A percentile compares a stretch with the other conserved stretches of the same genome.
These are phyloP conservation scores for Battus philenor DNA, from an alignment of 1,140 invertebrate species.

Conservation along the genomic window DNA sequence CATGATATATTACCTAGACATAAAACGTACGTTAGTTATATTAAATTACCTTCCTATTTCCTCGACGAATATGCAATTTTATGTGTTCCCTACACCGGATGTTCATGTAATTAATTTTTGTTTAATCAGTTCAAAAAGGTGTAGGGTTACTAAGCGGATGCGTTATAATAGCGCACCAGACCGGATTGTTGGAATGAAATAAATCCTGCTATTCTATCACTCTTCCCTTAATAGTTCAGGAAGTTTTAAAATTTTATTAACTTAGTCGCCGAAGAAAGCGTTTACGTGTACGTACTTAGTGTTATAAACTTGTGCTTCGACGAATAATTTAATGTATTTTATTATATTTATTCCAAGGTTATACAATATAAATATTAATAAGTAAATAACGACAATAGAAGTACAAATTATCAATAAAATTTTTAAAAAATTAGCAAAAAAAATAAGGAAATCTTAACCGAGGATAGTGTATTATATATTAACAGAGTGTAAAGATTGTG, in stretches of 20 bases:
- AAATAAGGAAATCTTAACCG: no score
- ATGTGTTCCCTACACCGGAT: constrained; percentile 7
- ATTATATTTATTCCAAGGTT: no score
- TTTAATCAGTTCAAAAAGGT: constrained; percentile 10
- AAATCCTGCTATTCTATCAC: constrained; percentile 1
- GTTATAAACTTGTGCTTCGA: no score
- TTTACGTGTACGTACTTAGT: constrained; percentile 9
- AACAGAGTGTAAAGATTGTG: no score
- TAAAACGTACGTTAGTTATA: background rate
- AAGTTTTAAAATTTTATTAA: constrained; percentile 10
- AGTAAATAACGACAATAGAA: no score
- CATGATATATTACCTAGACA: no score
- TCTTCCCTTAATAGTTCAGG: constrained; percentile 1
- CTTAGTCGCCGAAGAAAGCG: constrained; percentile 2
- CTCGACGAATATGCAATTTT: constrained; percentile 1
- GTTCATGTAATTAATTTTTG: background rate
- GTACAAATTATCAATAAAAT: no score
- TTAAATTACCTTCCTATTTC: background rate
- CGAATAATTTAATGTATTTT: no score
- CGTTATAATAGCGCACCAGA: background rate
- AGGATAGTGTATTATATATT: no score
- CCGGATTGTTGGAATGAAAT: background rate
- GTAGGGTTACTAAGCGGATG: background rate
- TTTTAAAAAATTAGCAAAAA: no score
- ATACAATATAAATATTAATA: no score